Base-by-base conservation (phyloP, 2,888 invertebrate genomes). In the Hoplodrina blanda region DNA sequence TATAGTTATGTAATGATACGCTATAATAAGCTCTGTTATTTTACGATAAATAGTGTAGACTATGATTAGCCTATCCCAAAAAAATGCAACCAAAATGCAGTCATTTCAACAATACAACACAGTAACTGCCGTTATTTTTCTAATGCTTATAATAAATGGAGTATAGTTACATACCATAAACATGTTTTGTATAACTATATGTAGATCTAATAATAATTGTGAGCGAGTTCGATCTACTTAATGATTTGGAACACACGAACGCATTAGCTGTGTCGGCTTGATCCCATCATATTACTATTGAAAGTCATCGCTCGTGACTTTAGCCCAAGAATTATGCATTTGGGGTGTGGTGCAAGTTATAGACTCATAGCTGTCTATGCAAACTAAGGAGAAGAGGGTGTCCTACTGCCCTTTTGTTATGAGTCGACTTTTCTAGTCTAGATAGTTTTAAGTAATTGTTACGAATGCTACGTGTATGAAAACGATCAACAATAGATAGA, bases 261-360 rank as follows among this genome's bases (percentile, higher is more conserved):
- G 82, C 84, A 82, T 85, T 87, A 85, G 81, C 67, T 71, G 79
- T 66, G 33, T 25, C 72, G 72, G 69, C 49, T 76, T 81, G 86
- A 87, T 86, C 84, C 84, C 85, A 84, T 87, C 88, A 86, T 81
- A 80, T 77, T 75, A 85, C 87, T 91, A 92, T 91, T 91, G 90
- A 90, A 88, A 91, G 89, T 88, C 91, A 90, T 91, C 90, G 87
- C 84, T 90, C 90, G 90, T 91, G 91, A 90, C 89, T 88, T 73
- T 83, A 73, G 75, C 76, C 41, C 66, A 76, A 84, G 88, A 89
- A 91, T 91, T 90, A 89, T 90, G 88, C 88, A 86, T 85, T 83
- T 85, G 50, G 30, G 0, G 69, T 76, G 65, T 85, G 89, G 89
- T 78, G 2, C 73, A 86, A 84, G 83, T 59, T 4, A 78, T 11